Evolutionary conservation across 2,113 vertebrate species (phyloP), one percentile per base, ranked within the genome.

Genomic region (Chiloscyllium plagiosum): DNA sequence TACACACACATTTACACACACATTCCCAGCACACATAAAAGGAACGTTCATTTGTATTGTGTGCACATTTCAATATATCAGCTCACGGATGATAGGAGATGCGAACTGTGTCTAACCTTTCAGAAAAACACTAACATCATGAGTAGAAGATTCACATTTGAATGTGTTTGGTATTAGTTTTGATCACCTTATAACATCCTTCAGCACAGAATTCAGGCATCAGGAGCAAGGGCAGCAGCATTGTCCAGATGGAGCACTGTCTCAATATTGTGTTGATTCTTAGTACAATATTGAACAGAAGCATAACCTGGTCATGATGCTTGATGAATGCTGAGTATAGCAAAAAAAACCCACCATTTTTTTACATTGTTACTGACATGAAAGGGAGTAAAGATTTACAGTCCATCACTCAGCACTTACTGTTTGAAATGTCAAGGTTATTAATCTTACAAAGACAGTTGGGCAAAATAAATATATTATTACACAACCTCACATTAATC

Each of bases 131-230:
- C 95, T 78, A 96, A 61, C 50, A 96, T 83, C 42, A 4, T 72
- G 85, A 95, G 86, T 89, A 65, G 76, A 94, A 95, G 72, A 80
- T 96, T 96, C 96, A 96, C 94, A 96, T 68, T 95, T 94, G 85
- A 95, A 47, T 92, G 50, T 78, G 76, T 95, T 90, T 90, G 61
- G 42, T 96, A 52, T 72, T 69, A 52, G 42, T 96, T 95, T 69
- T 95, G 72, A 96, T 96, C 19, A 87, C 78, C 70, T 12, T 4
- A 42, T 26, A 22, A 7, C 66, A 37, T 93, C 42, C 37, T 50
- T 0, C 47, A 86, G 42, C 85, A 24, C 85, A 87, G 85, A 66
- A 93, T n/a, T 69, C 65, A 69, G n/a, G n/a, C 92, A 47, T 42
- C 65, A 94, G 26, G n/a, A 69, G 69, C 66, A 94, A 47, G 19